A percentile compares a stretch with the other conserved stretches of the same genome.
Evolutionary conservation across 2,888 invertebrate genomes (phyloP).

Genomic region (Thymelicus acteon): DNA sequence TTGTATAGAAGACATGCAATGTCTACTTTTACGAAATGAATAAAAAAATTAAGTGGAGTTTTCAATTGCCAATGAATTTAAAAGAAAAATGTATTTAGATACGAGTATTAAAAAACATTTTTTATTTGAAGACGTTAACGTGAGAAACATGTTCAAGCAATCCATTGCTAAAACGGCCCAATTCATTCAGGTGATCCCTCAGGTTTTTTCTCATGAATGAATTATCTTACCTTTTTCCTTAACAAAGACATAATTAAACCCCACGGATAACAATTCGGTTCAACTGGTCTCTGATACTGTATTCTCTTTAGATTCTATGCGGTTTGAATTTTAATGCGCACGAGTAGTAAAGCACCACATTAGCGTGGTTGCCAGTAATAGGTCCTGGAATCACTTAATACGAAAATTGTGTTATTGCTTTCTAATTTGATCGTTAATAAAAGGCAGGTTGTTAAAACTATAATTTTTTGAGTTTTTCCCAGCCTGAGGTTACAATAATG

Average conservation of each 20-base stretch:
- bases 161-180: slow-evolving; percentile 40
- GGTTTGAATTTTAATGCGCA: slow-evolving; percentile 54
- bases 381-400: slow-evolving; percentile 41
- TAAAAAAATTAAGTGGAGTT: too few species aligned
- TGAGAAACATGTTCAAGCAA: neutral
- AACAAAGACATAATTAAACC: slow-evolving; percentile 76
- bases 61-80: too few species aligned
- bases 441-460: slow-evolving; percentile 8
- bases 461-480: slow-evolving; percentile 12
- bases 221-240: slow-evolving; percentile 59
- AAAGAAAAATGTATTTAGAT: too few species aligned
- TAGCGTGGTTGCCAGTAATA: slow-evolving; percentile 42
- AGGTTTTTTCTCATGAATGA: slow-evolving; percentile 59
- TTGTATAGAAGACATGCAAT: too few species aligned
- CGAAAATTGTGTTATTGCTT: slow-evolving; percentile 38
- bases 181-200: slow-evolving; percentile 48
- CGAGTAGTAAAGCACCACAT: slow-evolving; percentile 45
- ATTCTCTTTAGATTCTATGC: slow-evolving; percentile 62
- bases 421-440: slow-evolving; percentile 43
- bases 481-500: slow-evolving; percentile 41
- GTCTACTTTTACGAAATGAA: too few species aligned
- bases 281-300: slow-evolving; percentile 54
- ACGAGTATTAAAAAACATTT: too few species aligned
- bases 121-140: neutral
- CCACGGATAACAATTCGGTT: slow-evolving; percentile 66